phyloP scores from a whole-genome alignment of 2,888 invertebrate genomes.

The Bursaphelenchus okinawaensis region DNA sequence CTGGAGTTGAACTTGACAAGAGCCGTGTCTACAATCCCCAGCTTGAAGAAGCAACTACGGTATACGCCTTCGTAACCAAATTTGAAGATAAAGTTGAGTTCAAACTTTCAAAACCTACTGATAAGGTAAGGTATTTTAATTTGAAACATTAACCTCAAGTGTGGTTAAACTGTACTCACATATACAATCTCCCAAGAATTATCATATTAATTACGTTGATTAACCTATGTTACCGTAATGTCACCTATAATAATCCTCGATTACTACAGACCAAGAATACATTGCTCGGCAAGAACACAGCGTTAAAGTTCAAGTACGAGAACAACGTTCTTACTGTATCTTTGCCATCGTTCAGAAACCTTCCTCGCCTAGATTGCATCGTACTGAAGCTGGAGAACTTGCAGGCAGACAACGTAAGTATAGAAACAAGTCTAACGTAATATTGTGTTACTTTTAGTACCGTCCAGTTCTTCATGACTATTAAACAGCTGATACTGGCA shows the following conservation, averaged over 20 bases:
- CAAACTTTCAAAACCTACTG: neutral
- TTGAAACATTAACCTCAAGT: too few species aligned
- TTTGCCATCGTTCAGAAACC: conserved; percentile 30
- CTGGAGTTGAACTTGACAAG: conserved; percentile 3
- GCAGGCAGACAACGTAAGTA: too few species aligned
- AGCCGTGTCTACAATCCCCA: conserved; percentile 23
- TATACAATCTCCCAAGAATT: too few species aligned
- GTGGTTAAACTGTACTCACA: too few species aligned
- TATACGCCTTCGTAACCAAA: conserved; percentile 50
- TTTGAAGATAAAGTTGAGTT: conserved; percentile 20
- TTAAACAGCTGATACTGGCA: too few species aligned
- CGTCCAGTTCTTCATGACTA: too few species aligned
- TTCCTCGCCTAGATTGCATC: conserved; percentile 37
- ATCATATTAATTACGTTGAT: neutral
- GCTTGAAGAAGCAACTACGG: conserved; percentile 40
- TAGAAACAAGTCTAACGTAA: too few species aligned
- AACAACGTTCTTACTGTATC: conserved; percentile 7
- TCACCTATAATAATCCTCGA: neutral
- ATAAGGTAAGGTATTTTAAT: neutral
- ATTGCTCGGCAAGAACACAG: too few species aligned
- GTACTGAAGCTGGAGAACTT: conserved; percentile 49
- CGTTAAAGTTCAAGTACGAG: too few species aligned
- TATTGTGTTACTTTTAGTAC: too few species aligned
- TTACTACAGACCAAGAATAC: too few species aligned
- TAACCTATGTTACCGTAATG: neutral